Evolutionary conservation across 2,797 vertebrate genomes (phyloP), one percentile per base, ranked within the genome.

Genomic region (Darevskia mixta): DNA sequence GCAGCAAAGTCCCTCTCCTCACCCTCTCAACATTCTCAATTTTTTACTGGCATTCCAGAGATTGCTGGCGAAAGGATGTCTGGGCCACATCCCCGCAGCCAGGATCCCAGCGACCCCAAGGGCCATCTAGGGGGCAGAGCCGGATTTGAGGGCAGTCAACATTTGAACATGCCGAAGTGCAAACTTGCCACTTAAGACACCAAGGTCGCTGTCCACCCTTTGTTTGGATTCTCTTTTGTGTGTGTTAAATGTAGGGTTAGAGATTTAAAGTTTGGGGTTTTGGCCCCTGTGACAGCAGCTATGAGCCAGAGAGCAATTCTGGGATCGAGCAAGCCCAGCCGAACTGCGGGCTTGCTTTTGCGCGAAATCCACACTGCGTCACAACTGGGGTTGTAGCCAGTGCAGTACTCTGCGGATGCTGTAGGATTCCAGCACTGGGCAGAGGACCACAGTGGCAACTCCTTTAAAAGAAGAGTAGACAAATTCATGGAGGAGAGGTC

Each of bases 1-100:
- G 61, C 41, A 66, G 29, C 4, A 58, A 76, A 6, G 41, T n/a
- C 41, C 23, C 5, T 45, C 38, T 84, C 67, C 8, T 20, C 45
- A 71, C 55, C 76, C 58, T 81, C 78, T 77, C 32, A 8, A 49
- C 78, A 81, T 67, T 81, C 25, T 43, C 17, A 3, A 1, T 32
- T 25, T 72, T 78, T 83, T 80, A 29, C 49, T 58, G 80, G 69
- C 83, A 55, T 82, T 79, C 87, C 87, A 45, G 58, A 82, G 71
- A 64, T 43, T 27, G 11, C 49, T 61, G 45, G 13, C 72, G 7
- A 0, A 38, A 72, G 17, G 49, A 8, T 64, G 64, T 35, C n/a
- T 49, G n/a, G 13, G 72, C 73, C 49, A 9, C 23, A 27, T 20
- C 55, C 55, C 8, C 27, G 8, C 55, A 58, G 67, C 45, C 41